Percentiles rank a stretch among this genome's conserved stretches.
phyloP scores from a whole-genome alignment of 2,888 invertebrate species.

The Leptopilina syphax region DNA sequence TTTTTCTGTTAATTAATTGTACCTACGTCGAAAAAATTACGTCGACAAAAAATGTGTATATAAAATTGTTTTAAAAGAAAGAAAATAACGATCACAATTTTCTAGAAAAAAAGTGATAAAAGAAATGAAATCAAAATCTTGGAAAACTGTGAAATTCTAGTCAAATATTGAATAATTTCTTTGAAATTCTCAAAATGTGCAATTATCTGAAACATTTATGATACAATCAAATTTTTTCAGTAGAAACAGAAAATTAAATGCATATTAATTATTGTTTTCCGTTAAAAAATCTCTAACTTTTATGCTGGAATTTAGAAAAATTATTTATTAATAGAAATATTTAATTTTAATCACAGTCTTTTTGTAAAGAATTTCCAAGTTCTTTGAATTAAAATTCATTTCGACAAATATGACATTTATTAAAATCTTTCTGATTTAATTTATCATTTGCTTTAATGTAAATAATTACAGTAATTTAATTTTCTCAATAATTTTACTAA shows the following conservation, averaged over 20 bases:
- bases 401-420: too few species aligned
- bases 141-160: constrained; percentile 33
- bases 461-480: too few species aligned
- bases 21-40: background rate
- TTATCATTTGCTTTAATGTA: too few species aligned
- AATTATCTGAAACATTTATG: constrained; percentile 6
- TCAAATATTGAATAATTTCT: constrained; percentile 26
- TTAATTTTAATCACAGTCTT: too few species aligned
- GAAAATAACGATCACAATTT: background rate
- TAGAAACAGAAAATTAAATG: background rate
- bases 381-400: background rate
- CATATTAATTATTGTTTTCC: background rate
- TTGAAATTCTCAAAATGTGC: constrained; percentile 7
- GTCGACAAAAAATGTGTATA: background rate
- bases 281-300: too few species aligned
- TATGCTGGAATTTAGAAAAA: too few species aligned
- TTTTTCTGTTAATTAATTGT: background rate
- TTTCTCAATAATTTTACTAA: too few species aligned
- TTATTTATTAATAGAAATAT: too few species aligned
- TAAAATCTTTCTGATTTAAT: too few species aligned
- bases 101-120: background rate
- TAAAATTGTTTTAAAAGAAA: background rate
- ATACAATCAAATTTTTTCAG: constrained; percentile 14
- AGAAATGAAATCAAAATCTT: constrained; percentile 20
- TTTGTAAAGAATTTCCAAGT: background rate